Evolutionary conservation across 2,797 vertebrate species (phyloP).

Genomic region (Anguilla anguilla): DNA sequence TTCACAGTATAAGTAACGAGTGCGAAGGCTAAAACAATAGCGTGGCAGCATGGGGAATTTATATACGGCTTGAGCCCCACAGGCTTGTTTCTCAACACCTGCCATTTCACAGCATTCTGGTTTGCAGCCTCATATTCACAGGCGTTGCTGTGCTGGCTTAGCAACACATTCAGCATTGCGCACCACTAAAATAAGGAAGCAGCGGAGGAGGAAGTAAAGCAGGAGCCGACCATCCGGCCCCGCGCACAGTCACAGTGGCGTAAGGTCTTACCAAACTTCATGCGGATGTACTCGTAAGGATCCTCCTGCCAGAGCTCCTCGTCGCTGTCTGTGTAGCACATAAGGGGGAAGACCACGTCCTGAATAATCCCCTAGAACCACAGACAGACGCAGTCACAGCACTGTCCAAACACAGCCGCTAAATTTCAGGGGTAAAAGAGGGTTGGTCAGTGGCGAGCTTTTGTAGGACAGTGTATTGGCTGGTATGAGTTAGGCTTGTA

Average conservation of each 20-base stretch:
- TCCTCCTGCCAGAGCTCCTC: constrained; percentile 99
- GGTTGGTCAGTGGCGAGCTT: not conserved
- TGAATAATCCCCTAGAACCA: constrained; percentile 92
- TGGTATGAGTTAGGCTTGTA: constrained; percentile 50
- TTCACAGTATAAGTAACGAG: not conserved
- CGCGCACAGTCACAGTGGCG: not conserved
- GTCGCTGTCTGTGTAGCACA: constrained; percentile 99
- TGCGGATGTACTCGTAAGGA: constrained; percentile 98
- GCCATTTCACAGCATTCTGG: not conserved
- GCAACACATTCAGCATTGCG: not conserved
- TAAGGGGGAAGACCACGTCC: constrained; percentile 98
- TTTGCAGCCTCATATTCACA: not conserved
- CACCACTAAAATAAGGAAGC: not conserved
- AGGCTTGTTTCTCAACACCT: not conserved
- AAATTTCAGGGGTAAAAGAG: not conserved
- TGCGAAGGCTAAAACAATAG: not conserved
- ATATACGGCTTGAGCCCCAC: not conserved
- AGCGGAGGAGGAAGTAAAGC: not conserved
- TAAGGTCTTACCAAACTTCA: constrained; percentile 90
- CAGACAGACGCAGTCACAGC: not conserved
- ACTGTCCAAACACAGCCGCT: not conserved
- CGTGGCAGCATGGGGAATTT: not conserved
- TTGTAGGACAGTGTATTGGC: not conserved
- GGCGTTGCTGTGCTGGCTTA: not conserved
- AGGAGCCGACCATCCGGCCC: not conserved